phyloP scores from a whole-genome alignment of 2,113 vertebrate species.

The Cavia aperea region DNA sequence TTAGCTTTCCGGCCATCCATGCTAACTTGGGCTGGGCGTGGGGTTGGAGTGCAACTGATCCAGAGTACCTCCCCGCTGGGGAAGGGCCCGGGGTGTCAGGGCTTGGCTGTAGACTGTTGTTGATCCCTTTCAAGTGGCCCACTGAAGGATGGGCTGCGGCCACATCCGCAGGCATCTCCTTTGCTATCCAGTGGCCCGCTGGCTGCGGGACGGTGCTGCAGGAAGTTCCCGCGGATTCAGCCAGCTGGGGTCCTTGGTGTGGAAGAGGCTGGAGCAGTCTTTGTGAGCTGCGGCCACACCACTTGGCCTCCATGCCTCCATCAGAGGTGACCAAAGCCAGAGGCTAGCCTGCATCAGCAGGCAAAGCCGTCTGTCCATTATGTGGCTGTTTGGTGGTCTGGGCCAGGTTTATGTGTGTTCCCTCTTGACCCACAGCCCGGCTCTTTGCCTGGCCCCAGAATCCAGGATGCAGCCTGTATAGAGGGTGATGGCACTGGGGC shows the following conservation, averaged over 20 bases:
- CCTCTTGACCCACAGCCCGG: fast-evolving
- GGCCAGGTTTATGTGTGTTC: not conserved
- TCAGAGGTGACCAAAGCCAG: fast-evolving
- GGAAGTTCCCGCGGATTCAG: fast-evolving
- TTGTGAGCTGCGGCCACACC: fast-evolving
- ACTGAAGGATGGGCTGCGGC: not conserved
- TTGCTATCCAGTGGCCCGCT: not conserved
- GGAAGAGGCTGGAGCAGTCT: no score
- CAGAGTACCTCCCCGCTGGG: not conserved
- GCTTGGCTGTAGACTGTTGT: not conserved
- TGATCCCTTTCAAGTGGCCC: fast-evolving
- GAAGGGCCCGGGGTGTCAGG: not conserved
- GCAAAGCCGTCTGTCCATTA: fast-evolving
- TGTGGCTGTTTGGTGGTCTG: fast-evolving
- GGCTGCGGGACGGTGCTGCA: no score
- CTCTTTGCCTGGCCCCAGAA: fast-evolving
- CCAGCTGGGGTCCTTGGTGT: fast-evolving
- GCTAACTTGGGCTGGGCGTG: not conserved
- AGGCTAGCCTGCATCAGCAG: not conserved
- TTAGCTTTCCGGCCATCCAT: not conserved
- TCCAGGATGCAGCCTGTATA: fast-evolving
- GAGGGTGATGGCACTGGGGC: fast-evolving
- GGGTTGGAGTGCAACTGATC: not conserved
- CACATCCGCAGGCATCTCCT: fast-evolving
- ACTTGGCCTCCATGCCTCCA: fast-evolving